Evolutionary conservation across 2,113 vertebrate species (phyloP), one percentile per base, ranked within the genome.

Genomic region (Rhinolophus ferrumequinum): DNA sequence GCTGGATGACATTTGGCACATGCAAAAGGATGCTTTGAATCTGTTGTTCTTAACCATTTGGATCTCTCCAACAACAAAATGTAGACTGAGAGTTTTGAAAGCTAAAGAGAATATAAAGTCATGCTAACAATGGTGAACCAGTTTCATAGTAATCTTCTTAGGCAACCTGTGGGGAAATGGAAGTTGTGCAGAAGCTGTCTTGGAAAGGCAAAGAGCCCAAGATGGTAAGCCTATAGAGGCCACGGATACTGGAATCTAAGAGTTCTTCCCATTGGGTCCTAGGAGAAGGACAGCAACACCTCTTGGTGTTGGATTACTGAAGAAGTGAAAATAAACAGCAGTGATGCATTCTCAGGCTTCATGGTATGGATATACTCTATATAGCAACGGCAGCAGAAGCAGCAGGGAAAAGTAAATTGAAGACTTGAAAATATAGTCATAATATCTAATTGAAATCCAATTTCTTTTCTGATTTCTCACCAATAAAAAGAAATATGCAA

Each of bases 41-140:
- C 24, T 89, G 5, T 69, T 66, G 21, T 91, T 79, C 35, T 92
- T 90, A 90, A 91, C 33, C 56, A 56, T 96, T 90, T 14, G 21
- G 58, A 76, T 85, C 54, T 58, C 66, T 77, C 33, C 7, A 5
- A 50, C 67, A 69, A 44, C 52, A 81, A 81, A 90, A 66, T 0
- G 18, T 94, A 62, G 56, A 35, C 38, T 38, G 50, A 88, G 33
- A 66, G 41, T 79, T 80, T 64, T 72, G n/a, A 88, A 93, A 88
- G 66, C 83, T 95, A 62, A 83, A 26, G 54, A 75, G 50, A 75
- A 44, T 73, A 52, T n/a, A n/a, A 69, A 93, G 35, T 94, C 44
- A 50, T 50, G 8, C 12, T 92, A 83, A 58, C 33, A 67, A 3
- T 21, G 41, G 79, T 83, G 47, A 54, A 5, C 62, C 30, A 77